Base-by-base conservation (phyloP, 2,888 invertebrate species). In the Cylloceria caligata region DNA sequence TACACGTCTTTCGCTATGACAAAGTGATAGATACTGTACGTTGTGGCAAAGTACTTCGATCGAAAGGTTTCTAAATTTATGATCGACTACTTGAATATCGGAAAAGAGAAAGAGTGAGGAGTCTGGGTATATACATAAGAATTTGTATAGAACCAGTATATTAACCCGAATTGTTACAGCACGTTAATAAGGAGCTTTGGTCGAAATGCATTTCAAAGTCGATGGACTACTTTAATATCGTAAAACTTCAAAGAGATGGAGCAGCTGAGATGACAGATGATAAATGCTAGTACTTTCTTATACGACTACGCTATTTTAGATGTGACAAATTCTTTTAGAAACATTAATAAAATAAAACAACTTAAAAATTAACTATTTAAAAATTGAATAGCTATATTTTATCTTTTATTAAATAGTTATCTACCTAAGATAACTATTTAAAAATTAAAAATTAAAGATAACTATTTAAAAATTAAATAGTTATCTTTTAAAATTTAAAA, bases 1-100 rank as follows among this genome's bases (percentile, higher is more conserved):
- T 55, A 57, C 16, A 52, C 64, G 42, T 21, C 68, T 30, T 24
- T 52, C 21, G 64, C 13, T 71, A 19, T 65, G 64, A 65, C 71
- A 57, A 45, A 34, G 55, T 64, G 45, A 65, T 71, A 16, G 49
- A 71, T 64, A 16, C 55, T 19, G 24, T 64, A 55, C 24, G 7
- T 21, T 19, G 39, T 3, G 24, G 42, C 19, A 30, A 52, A 52
- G 30, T 30, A 19, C 49, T 21, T 39, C 39, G 55, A 71, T 71
- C 64, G 11, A 65, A 52, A 55, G 64, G 62, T 52, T 49, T 3
- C 34, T 52, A 52, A n/a, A 52, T 1, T 57, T 57, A 57, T 57
- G 55, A 57, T 57, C 30, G 55, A 57, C n/a, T 30, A 7, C n/a
- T 57, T 13, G 30, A 57, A 57, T 16, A 57, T 57, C 55, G 55